Evolutionary conservation across 2,113 vertebrate genomes (phyloP).

Genomic region (Zosterops japonicus): DNA sequence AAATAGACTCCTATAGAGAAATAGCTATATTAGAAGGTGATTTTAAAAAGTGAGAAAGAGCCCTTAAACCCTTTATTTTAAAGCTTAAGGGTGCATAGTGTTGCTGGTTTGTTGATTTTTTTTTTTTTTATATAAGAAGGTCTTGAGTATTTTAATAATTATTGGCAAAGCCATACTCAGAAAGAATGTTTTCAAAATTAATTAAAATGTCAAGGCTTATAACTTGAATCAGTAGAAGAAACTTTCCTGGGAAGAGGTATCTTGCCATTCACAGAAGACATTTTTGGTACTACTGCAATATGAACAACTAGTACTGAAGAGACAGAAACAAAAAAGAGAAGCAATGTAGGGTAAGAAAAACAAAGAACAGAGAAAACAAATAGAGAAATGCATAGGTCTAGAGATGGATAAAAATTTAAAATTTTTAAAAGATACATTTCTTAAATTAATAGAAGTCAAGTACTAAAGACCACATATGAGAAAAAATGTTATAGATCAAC

Average conservation of each 20-base stretch:
- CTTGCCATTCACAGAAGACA: not conserved
- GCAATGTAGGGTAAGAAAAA: not conserved
- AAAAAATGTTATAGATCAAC: not conserved
- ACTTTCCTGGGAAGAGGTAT: not conserved
- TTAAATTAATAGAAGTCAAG: not conserved
- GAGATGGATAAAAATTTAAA: not conserved
- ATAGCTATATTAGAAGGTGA: not conserved
- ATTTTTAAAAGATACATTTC: not conserved
- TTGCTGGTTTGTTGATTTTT: not conserved
- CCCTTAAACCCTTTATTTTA: not conserved
- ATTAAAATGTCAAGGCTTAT: not conserved
- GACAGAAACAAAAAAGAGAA: not conserved
- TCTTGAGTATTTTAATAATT: not conserved
- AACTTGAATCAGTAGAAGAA: not conserved
- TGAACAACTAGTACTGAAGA: not conserved
- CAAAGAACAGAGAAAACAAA: not conserved
- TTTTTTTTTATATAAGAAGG: not conserved
- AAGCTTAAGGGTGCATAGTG: not conserved
- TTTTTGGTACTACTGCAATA: not conserved
- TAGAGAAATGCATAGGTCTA: not conserved
- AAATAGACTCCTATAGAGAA: conserved; percentile 85
- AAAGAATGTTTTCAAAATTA: not conserved
- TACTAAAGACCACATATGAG: not conserved
- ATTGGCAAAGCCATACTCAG: not conserved
- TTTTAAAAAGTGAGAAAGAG: not conserved